Conservation (phyloP, 2,113 vertebrate species). For the Atlantisia rogersi region DNA sequence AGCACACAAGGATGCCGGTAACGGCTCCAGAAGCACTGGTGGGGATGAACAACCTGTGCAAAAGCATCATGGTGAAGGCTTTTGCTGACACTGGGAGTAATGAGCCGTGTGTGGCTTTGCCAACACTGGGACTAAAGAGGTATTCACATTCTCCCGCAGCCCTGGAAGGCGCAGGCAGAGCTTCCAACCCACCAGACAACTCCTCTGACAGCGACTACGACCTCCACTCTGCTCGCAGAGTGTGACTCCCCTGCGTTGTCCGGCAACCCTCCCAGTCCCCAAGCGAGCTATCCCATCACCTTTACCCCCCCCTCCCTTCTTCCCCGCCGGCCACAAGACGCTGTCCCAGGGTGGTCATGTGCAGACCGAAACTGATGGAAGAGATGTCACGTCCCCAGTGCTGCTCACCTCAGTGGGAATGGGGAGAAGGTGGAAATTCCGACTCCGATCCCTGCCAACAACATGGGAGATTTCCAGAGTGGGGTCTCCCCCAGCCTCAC, state of each 20-base stretch:
- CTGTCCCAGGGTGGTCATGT: too few relatives aligned
- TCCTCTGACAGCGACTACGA: conserved; percentile 79
- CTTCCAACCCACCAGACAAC: conserved; percentile 60
- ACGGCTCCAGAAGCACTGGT: fast-evolving
- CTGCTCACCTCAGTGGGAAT: too few relatives aligned
- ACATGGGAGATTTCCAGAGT: background rate
- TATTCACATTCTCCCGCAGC: background rate
- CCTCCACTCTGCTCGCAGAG: conserved; percentile 42
- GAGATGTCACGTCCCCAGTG: background rate
- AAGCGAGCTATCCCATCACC: too few relatives aligned
- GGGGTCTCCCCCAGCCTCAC: too few relatives aligned
- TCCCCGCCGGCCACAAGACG: too few relatives aligned
- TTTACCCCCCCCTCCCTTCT: too few relatives aligned
- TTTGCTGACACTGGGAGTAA: background rate
- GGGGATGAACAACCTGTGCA: background rate
- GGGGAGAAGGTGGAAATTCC: too few relatives aligned
- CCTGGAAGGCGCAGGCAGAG: conserved; percentile 45
- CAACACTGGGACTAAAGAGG: too few relatives aligned
- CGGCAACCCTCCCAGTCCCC: too few relatives aligned
- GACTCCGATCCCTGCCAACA: too few relatives aligned
- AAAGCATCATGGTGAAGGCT: background rate
- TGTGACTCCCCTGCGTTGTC: background rate
- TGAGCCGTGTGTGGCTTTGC: background rate
- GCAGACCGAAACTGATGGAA: background rate
- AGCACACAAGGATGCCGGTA: fast-evolving